These are phyloP conservation scores for Dendroctonus valens DNA, from an alignment of 1,140 invertebrate species.

Conservation along the genomic window DNA sequence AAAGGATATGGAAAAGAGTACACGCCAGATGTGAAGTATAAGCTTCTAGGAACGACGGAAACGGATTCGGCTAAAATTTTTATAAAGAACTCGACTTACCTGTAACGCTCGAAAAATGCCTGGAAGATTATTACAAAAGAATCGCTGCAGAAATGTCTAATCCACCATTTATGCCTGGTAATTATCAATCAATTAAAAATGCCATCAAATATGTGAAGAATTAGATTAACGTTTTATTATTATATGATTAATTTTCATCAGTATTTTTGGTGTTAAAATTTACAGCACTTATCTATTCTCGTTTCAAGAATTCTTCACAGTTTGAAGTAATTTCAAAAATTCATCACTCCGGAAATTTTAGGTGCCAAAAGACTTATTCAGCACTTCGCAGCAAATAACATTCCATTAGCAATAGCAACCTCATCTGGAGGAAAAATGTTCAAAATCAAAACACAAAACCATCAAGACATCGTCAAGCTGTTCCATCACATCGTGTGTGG, in stretches of 20 bases:
- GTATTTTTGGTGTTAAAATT: too few species aligned
- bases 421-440: slow-evolving; percentile 77
- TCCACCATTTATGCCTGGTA: slow-evolving; percentile 8
- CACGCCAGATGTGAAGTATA: slow-evolving; percentile 3
- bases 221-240: too few species aligned
- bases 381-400: slow-evolving; percentile 75
- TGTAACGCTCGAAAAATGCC: neutral
- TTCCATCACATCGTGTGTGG: slow-evolving; percentile 85
- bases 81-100: neutral
- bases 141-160: slow-evolving; percentile 1
- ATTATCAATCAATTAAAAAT: too few species aligned
- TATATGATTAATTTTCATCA: too few species aligned
- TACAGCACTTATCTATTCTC: too few species aligned
- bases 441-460: slow-evolving; percentile 73
- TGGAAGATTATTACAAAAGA: slow-evolving; percentile 5
- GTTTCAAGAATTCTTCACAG: too few species aligned
- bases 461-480: slow-evolving; percentile 69
- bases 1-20: neutral
- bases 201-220: too few species aligned
- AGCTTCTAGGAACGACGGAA: neutral
- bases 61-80: neutral
- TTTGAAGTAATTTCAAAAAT: too few species aligned
- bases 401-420: slow-evolving; percentile 87
- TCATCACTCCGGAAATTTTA: slow-evolving; percentile 52
- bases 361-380: slow-evolving; percentile 76